Evolutionary conservation across 1,140 invertebrate genomes (phyloP), one percentile per base, ranked within the genome.

Genomic region (Drusus annulatus): DNA sequence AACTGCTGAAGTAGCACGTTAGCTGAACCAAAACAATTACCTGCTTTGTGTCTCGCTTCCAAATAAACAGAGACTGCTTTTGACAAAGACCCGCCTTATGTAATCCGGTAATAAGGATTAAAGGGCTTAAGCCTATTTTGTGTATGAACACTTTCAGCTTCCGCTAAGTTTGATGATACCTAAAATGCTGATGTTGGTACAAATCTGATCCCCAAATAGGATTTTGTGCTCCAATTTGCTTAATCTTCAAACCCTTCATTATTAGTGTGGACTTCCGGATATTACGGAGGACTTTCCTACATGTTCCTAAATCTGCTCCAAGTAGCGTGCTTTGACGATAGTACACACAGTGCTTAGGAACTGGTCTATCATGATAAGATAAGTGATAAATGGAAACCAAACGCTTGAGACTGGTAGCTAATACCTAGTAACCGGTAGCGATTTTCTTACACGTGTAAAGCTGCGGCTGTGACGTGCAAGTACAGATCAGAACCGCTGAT

Each of bases 211-310:
- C 52, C 28, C 25, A 56, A 56, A 74, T 13, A 74, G 45, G 51
- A 54, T 54, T 58, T 54, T 58, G 21, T 28, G 23, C 52, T 50
- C 21, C 50, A 74, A 74, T 56, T 58, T 58, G 25, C 51, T 16
- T 74, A 74, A 74, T 74, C 52, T 74, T 56, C 71, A 74, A 71
- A 51, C 71, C 71, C 51, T 56, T 56, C 71, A 25, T 28, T 56
- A 71, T 71, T 51, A 45, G 36, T 45, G 36, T 13, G 36, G 36
- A 45, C 36, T 45, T 45, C 36, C 36, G 36, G 36, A 45, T 45
- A 45, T 60, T 21, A 23, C 56, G 19, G 56, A 60, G 56, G 56
- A 60, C 56, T n/a, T 23, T 13, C 17, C 17, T 19, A 23, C 56
- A n/a, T 23, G 23, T 15, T 45, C 36, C 36, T 45, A 13, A 45